Percentiles rank a stretch among this genome's conserved stretches.
phyloP scores from a whole-genome alignment of 1,140 invertebrate genomes.

The Araneus ventricosus region DNA sequence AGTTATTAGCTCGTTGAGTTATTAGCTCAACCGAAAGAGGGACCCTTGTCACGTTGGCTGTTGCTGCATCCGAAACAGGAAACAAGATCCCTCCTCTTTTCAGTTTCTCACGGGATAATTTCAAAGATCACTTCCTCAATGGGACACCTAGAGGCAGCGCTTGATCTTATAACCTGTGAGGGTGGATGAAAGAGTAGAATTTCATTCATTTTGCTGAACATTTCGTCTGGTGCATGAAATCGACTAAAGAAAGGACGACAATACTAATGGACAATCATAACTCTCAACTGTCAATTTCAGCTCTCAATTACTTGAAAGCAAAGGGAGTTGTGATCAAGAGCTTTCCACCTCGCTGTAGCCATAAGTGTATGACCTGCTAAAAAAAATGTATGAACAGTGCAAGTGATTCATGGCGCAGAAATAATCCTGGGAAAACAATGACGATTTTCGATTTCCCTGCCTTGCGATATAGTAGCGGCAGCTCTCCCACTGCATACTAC shows the following conservation, averaged over 20 bases:
- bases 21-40: slow-evolving; percentile 79
- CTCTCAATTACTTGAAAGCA: slow-evolving; percentile 76
- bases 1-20: too few species aligned
- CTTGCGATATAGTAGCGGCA: neutral
- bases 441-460: neutral
- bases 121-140: slow-evolving; percentile 78
- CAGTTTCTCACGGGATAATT: slow-evolving; percentile 80
- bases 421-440: neutral
- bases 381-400: neutral
- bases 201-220: slow-evolving; percentile 79
- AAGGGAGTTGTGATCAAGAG: slow-evolving; percentile 75
- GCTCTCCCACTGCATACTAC: neutral
- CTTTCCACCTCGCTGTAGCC: slow-evolving; percentile 75
- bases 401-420: neutral
- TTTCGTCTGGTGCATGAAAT: slow-evolving; percentile 76
- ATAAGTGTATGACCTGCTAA: neutral
- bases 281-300: slow-evolving; percentile 62
- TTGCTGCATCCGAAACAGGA: slow-evolving; percentile 76
- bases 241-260: neutral
- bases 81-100: slow-evolving; percentile 77
- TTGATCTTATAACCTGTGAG: slow-evolving; percentile 69
- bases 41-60: slow-evolving; percentile 77
- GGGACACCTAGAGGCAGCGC: slow-evolving; percentile 79
- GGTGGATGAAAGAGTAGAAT: slow-evolving; percentile 79
- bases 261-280: neutral